Evolutionary conservation across 1,140 invertebrate species (phyloP), one percentile per base, ranked within the genome.

Genomic region (Xylocopa sonorina): DNA sequence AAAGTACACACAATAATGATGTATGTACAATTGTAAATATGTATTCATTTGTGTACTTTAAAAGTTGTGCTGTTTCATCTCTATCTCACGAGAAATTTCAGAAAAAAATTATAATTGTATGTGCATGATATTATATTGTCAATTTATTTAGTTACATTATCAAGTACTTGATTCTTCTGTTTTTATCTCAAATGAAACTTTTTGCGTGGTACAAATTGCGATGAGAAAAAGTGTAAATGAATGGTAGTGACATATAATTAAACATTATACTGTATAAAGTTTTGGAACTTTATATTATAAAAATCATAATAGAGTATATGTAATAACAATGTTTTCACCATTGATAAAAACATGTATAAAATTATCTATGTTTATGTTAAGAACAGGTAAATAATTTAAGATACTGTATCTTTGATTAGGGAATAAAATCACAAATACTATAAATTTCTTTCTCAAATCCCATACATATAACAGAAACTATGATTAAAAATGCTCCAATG

Each of bases 371-470:
- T 80, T 75, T 80, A 80, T n/a, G 48, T 38, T 80, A 79, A 80
- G 62, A 72, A 3, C 62, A 82, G 63, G 78, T 82, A 73, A 79
- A 74, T 78, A 81, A 78, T 82, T 82, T 82, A 73, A 82, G 53
- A 60, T 73, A 83, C 18, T 83, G 81, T 80, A 86, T 71, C 50
- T 81, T 80, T 87, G n/a, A 64, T 34, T 87, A 87, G 34, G 91
- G 91, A 80, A 93, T 92, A 82, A 90, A 92, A 64, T 93, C 92
- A 62, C 92, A 93, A 75, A 92, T 71, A 46, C 88, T 82, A 77
- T 93, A 93, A 75, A 93, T 90, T 69, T 93, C 90, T 77, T 90
- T 92, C 78, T 94, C 94, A 71, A 94, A 90, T 29, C 93, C 93
- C 91, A 94, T 94, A 41, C 89, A 91, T 67, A 93, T 78, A 24